Conservation (phyloP, 2,888 invertebrate genomes). For the Erpobdella octoculata region DNA sequence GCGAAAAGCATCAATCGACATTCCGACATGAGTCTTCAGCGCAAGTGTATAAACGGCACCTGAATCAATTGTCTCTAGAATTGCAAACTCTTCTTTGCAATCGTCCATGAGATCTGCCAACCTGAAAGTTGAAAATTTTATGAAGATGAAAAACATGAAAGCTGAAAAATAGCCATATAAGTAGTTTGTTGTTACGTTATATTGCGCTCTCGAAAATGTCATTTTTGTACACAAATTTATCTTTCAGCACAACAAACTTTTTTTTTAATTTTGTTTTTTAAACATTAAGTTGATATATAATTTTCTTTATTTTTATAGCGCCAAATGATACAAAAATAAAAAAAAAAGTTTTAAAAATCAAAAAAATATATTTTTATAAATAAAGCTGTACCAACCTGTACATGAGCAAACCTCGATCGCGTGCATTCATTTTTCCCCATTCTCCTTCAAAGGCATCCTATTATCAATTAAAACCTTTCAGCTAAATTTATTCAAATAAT, state of each 20-base stretch:
- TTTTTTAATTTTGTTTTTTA: no score
- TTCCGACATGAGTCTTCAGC: slow-evolving; percentile 88
- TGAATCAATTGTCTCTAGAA: slow-evolving; percentile 83
- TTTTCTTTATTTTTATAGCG: no score
- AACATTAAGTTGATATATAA: no score
- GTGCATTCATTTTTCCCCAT: slow-evolving; percentile 87
- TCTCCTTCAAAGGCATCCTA: slow-evolving; percentile 72
- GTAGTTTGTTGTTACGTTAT: no score
- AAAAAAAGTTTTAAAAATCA: no score
- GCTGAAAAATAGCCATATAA: no score
- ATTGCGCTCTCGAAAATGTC: not conserved
- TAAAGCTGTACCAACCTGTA: no score
- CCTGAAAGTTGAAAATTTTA: slow-evolving; percentile 56
- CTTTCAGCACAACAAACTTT: no score
- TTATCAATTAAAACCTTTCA: slow-evolving; percentile 3
- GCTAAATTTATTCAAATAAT: not conserved
- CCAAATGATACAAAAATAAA: no score
- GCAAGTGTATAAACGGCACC: slow-evolving; percentile 95
- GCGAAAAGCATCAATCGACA: slow-evolving; percentile 93
- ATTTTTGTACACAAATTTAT: not conserved
- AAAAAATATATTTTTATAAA: no score
- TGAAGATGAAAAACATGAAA: no score
- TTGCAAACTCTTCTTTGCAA: slow-evolving; percentile 87
- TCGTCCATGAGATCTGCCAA: slow-evolving; percentile 89
- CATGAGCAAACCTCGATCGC: slow-evolving; percentile 77